Conservation (phyloP, 2,888 invertebrate species). For the Macropis europaea region DNA sequence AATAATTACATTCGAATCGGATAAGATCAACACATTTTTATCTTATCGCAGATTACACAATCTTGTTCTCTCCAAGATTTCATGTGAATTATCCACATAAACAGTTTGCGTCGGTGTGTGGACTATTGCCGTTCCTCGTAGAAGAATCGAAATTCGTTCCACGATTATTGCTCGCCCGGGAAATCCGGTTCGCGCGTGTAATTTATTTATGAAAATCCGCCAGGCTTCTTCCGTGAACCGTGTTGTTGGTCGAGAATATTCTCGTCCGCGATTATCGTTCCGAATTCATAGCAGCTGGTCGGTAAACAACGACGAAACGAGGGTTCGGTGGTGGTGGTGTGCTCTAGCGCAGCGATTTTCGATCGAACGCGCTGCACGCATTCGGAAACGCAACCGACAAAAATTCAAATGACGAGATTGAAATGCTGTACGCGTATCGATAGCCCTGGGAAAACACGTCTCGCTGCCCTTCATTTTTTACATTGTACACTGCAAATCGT, state of each 20-base stretch:
- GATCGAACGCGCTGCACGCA: slow-evolving; percentile 11
- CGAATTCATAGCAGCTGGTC: not conserved
- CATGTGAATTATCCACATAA: too few species aligned
- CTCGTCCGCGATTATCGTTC: not conserved
- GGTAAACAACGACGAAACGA: not conserved
- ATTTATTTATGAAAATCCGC: not conserved
- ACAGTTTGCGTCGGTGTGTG: too few species aligned
- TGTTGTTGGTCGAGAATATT: too few species aligned
- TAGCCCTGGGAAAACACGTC: slow-evolving; percentile 28
- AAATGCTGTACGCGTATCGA: slow-evolving; percentile 43
- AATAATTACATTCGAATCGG: too few species aligned
- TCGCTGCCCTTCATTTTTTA: slow-evolving; percentile 11
- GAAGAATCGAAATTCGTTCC: too few species aligned
- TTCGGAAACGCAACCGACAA: slow-evolving; percentile 43
- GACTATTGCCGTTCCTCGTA: too few species aligned
- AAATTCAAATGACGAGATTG: slow-evolving; percentile 55
- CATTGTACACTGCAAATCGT: slow-evolving; percentile 33
- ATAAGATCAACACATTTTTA: too few species aligned
- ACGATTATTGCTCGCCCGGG: too few species aligned
- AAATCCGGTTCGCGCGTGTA: not conserved
- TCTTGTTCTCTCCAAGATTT: too few species aligned
- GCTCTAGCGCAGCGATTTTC: slow-evolving; percentile 40
- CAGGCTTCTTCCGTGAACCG: not conserved
- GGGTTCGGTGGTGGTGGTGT: too few species aligned
- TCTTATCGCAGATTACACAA: too few species aligned